Percentiles rank a stretch among this genome's conserved stretches.
phyloP scores from a whole-genome alignment of 2,888 invertebrate species.

The Cheilosia vulpina region DNA sequence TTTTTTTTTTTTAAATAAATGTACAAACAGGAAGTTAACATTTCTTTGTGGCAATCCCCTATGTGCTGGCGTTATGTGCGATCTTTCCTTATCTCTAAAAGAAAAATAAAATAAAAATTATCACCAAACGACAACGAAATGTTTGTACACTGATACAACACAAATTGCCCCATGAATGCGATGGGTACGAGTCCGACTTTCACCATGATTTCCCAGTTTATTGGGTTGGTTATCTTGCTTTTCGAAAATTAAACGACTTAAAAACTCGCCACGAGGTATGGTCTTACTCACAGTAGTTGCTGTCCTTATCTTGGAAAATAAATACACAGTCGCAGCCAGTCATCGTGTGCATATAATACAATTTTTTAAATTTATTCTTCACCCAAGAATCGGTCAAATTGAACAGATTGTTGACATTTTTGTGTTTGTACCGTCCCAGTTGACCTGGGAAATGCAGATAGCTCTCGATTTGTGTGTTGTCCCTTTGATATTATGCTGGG shows the following conservation, averaged over 20 bases:
- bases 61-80: conserved; percentile 2
- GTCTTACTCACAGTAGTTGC: background rate
- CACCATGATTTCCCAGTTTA: background rate
- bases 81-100: conserved; percentile 41
- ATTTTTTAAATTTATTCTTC: background rate
- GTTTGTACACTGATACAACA: conserved; percentile 52
- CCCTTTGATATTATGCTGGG: too few species aligned
- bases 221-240: conserved; percentile 7
- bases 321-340: conserved; percentile 19
- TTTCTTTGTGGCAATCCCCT: background rate
- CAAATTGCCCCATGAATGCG: conserved; percentile 17
- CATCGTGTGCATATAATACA: conserved; percentile 11
- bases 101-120: conserved; percentile 4
- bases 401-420: too few species aligned
- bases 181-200: background rate
- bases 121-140: conserved; percentile 39
- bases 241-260: conserved; percentile 2
- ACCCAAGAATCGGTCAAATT: background rate
- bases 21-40: conserved; percentile 55
- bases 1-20: background rate
- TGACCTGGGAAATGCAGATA: too few species aligned
- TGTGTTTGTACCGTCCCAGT: too few species aligned
- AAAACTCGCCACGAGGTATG: conserved; percentile 32
- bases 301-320: conserved; percentile 16
- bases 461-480: too few species aligned